Evolutionary conservation across 2,797 vertebrate genomes (phyloP).

Genomic region (Spheniscus humboldti): DNA sequence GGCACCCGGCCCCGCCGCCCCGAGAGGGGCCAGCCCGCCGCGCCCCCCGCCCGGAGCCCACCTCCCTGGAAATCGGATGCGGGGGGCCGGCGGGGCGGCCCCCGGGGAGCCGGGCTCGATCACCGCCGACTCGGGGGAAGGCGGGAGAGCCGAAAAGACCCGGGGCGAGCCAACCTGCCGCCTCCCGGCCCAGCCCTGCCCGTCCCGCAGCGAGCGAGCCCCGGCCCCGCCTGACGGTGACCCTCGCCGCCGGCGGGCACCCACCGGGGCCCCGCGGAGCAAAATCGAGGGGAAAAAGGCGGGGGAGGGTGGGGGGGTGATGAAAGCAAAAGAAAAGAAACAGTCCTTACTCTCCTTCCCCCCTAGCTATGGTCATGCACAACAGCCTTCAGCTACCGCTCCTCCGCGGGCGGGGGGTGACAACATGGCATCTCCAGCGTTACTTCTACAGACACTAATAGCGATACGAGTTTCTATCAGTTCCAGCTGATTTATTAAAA

Average conservation of each 20-base stretch:
- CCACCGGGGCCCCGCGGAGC: background rate
- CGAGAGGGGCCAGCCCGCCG: background rate
- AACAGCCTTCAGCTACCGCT: conserved; percentile 43
- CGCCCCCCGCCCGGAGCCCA: background rate
- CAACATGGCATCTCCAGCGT: conserved; percentile 33
- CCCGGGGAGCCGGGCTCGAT: background rate
- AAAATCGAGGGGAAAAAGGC: background rate
- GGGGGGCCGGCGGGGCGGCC: background rate
- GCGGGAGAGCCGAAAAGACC: background rate
- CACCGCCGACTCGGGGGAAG: background rate
- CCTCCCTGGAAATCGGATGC: background rate
- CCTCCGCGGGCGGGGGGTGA: background rate
- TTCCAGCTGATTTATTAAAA: conserved; percentile 99
- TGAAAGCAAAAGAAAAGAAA: background rate
- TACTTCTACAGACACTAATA: conserved; percentile 68
- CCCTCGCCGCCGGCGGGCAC: background rate
- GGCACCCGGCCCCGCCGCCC: background rate
- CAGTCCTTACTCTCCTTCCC: background rate
- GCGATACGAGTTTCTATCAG: conserved; percentile 88
- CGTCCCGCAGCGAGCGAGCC: background rate
- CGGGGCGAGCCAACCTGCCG: background rate
- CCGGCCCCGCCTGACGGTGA: background rate
- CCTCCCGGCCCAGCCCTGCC: background rate
- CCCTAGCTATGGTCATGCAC: background rate
- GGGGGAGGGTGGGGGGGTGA: too few relatives aligned